Evolutionary conservation across 2,113 vertebrate genomes (phyloP).

Genomic region (Clinocottus analis): DNA sequence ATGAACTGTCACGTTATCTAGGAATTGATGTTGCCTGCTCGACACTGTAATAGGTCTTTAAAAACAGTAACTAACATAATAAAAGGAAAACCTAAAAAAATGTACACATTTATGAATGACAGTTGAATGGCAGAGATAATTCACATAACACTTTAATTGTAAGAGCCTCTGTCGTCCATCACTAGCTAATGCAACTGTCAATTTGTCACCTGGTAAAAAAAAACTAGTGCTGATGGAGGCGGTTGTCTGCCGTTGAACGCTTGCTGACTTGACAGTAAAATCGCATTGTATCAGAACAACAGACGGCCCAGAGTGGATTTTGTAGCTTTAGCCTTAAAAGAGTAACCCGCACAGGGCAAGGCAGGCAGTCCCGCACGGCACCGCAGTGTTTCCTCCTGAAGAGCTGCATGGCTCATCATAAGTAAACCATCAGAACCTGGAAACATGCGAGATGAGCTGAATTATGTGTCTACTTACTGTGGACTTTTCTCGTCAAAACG

Average conservation of each 20-base stretch:
- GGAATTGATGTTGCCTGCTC: not conserved
- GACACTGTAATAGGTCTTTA: not conserved
- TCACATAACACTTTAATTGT: not conserved
- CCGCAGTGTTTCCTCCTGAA: constrained; percentile 28
- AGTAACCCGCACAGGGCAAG: not conserved
- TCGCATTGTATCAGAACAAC: not conserved
- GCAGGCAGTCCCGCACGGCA: not conserved
- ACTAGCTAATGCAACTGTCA: not conserved
- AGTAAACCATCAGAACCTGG: not conserved
- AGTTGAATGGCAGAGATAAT: not conserved
- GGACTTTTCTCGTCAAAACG: not conserved
- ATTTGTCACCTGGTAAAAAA: constrained; percentile 7
- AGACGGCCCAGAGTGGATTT: not conserved
- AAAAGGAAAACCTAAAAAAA: too few relatives aligned
- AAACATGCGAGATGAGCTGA: not conserved
- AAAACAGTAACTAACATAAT: too few relatives aligned
- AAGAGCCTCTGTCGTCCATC: not conserved
- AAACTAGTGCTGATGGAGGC: constrained; percentile 7
- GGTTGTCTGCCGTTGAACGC: not conserved
- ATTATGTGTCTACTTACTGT: constrained; percentile 36
- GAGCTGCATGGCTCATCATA: constrained; percentile 46
- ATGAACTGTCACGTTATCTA: not conserved
- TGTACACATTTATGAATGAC: too few relatives aligned
- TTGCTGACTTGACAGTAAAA: constrained; percentile 10
- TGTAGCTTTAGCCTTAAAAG: not conserved